Evolutionary conservation across 1,140 invertebrate genomes (phyloP).

Genomic region (Papilio aristodemus): DNA sequence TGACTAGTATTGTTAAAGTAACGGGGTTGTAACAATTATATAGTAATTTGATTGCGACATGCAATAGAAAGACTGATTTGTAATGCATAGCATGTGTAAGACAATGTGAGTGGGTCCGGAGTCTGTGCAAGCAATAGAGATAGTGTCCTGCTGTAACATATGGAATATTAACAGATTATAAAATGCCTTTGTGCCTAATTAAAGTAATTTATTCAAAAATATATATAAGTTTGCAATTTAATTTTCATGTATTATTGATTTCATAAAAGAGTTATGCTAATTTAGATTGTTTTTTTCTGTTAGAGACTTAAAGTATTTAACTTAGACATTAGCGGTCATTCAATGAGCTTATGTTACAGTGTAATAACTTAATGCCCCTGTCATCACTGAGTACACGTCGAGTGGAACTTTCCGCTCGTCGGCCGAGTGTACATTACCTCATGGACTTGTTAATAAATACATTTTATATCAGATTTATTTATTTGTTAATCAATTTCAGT

Average conservation of each 20-base stretch:
- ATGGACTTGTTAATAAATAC: conserved; percentile 52
- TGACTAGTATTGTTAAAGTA: conserved; percentile 38
- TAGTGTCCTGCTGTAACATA: conserved; percentile 40
- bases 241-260: conserved; percentile 12
- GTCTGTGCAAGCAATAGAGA: conserved; percentile 41
- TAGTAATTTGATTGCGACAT: conserved; percentile 53
- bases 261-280: background rate
- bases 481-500: conserved; percentile 40
- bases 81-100: conserved; percentile 48
- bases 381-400: background rate
- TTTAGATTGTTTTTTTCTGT: background rate
- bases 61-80: conserved; percentile 63
- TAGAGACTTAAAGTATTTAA: conserved; percentile 20
- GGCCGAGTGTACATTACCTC: conserved; percentile 44
- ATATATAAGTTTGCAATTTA: conserved; percentile 17
- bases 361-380: background rate
- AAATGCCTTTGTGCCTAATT: conserved; percentile 24
- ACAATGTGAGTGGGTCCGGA: conserved; percentile 48
- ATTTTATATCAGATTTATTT: conserved; percentile 44
- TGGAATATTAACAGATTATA: conserved; percentile 37
- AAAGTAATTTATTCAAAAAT: conserved; percentile 28
- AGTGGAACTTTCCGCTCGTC: conserved; percentile 9
- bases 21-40: conserved; percentile 34
- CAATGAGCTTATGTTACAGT: background rate
- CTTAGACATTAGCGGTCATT: conserved; percentile 7